A percentile compares a stretch with the other conserved stretches of the same genome.
Evolutionary conservation across 2,888 invertebrate genomes (phyloP).

Genomic region (Sceliomorpha sp.): DNA sequence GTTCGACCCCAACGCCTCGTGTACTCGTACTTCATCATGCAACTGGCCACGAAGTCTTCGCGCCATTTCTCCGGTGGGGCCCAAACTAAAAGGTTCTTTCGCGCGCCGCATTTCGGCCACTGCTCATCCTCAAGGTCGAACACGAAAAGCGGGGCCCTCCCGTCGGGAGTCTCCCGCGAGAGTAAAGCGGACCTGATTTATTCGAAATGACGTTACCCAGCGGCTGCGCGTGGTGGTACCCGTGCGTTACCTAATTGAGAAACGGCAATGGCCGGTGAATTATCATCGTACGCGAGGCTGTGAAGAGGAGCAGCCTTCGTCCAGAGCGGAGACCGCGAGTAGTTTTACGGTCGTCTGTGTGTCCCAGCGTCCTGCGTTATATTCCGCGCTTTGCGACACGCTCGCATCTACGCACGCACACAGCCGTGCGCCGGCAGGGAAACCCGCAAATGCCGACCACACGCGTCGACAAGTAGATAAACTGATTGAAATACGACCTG

Average conservation of each 20-base stretch:
- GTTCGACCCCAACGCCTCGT: no score
- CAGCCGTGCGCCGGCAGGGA: conserved; percentile 52
- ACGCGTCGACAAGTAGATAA: conserved; percentile 80
- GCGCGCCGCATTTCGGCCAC: conserved; percentile 15
- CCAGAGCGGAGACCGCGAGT: conserved; percentile 60
- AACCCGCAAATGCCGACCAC: conserved; percentile 69
- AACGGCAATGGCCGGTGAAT: conserved; percentile 75
- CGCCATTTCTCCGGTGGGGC: no score
- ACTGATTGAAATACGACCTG: conserved; percentile 78
- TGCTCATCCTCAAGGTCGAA: conserved; percentile 47
- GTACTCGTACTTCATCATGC: no score
- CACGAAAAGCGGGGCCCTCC: conserved; percentile 59
- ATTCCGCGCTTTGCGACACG: conserved; percentile 66
- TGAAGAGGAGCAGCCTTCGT: conserved; percentile 50
- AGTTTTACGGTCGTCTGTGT: conserved; percentile 62
- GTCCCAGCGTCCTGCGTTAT: conserved; percentile 48
- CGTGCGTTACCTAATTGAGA: conserved; percentile 77
- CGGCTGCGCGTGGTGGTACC: conserved; percentile 48
- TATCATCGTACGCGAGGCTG: conserved; percentile 69
- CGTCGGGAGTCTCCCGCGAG: conserved; percentile 60
- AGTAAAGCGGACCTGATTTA: conserved; percentile 72
- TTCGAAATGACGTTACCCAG: conserved; percentile 72
- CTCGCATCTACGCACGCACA: no score
- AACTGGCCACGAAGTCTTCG: no score
- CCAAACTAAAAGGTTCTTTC: neutral